A percentile compares a stretch with the other conserved stretches of the same genome.
phyloP scores from a whole-genome alignment of 2,888 invertebrate genomes.

The Plebejus melissa region DNA sequence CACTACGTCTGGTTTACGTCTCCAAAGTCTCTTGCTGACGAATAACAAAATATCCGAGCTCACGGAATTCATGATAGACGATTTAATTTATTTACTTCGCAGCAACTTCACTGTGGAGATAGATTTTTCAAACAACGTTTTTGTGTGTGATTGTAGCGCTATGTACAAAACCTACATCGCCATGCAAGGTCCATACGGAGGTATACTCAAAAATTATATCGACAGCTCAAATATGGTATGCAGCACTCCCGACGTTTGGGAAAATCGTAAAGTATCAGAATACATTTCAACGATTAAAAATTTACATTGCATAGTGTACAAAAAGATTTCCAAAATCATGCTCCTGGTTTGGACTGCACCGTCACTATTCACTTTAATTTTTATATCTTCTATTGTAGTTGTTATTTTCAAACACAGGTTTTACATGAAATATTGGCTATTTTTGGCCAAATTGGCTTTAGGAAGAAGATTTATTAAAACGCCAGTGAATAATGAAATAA shows the following conservation, averaged over 20 bases:
- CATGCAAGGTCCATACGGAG: conserved; percentile 59
- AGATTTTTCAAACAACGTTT: conserved; percentile 74
- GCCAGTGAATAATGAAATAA: conserved; percentile 38
- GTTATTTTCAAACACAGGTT: conserved; percentile 64
- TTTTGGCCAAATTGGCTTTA: conserved; percentile 74
- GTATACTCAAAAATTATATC: conserved; percentile 53
- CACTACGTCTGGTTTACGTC: conserved; percentile 58
- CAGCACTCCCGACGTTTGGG: conserved; percentile 69
- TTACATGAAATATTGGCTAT: conserved; percentile 77
- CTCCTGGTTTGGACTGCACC: conserved; percentile 64
- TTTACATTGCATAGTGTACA: conserved; percentile 59
- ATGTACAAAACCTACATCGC: conserved; percentile 66
- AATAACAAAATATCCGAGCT: conserved; percentile 79
- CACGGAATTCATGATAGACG: conserved; percentile 77
- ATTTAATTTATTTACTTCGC: conserved; percentile 68
- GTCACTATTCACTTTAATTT: conserved; percentile 56
- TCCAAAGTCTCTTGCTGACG: conserved; percentile 59
- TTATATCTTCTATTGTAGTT: conserved; percentile 49
- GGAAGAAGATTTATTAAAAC: conserved; percentile 60
- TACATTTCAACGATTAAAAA: conserved; percentile 62
- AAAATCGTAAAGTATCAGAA: conserved; percentile 60
- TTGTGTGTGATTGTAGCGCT: conserved; percentile 74
- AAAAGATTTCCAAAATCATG: conserved; percentile 61
- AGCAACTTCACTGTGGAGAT: conserved; percentile 53
- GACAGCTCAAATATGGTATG: conserved; percentile 58